Evolutionary conservation across 2,113 vertebrate species (phyloP), one percentile per base, ranked within the genome.

Genomic region (Heterochromis multidens): DNA sequence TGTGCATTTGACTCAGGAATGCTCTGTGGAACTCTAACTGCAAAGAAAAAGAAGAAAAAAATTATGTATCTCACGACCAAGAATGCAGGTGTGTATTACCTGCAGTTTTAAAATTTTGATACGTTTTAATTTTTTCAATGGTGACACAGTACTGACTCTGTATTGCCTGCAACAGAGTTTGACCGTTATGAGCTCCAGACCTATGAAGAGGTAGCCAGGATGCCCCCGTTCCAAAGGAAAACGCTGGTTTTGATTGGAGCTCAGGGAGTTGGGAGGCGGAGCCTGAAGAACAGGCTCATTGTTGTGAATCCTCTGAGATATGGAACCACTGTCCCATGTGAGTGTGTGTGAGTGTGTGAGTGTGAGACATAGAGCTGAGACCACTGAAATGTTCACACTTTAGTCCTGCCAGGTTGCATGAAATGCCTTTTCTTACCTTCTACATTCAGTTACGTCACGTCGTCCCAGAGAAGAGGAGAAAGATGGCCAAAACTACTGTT

Each of bases 181-280:
- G 99, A 99, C 92, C 98, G 99, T 6, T 98, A 99, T 87, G 99
- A 99, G 94, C 97, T 99, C 87, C 98, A 99, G 95, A 99, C 98
- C 84, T 99, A 99, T 77, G 99, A 99, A 86, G 99, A 99, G 87
- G 98, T 99, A 61, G 97, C 98, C 54, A 97, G 96, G 95, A 99
- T 99, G 98, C 99, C 99, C 72, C 98, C 99, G 1, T 99, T 99
- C 93, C 98, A 99, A 94, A 97, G 99, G 94, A 99, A 99, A 93
- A 99, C 98, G 0, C 94, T 99, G 82, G 96, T 99, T 80, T 95
- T 99, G 94, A 99, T 99, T 87, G 98, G 99, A 61, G 98, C 99
- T 27, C 99, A 99, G 94, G 99, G 99, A 29, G 99, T 99, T 58
- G 99, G 99, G 5, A 96, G 99, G 84, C 96, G 99, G 88, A 99